phyloP scores from a whole-genome alignment of 1,140 invertebrate species.

The Macrosteles quadrilineatus region DNA sequence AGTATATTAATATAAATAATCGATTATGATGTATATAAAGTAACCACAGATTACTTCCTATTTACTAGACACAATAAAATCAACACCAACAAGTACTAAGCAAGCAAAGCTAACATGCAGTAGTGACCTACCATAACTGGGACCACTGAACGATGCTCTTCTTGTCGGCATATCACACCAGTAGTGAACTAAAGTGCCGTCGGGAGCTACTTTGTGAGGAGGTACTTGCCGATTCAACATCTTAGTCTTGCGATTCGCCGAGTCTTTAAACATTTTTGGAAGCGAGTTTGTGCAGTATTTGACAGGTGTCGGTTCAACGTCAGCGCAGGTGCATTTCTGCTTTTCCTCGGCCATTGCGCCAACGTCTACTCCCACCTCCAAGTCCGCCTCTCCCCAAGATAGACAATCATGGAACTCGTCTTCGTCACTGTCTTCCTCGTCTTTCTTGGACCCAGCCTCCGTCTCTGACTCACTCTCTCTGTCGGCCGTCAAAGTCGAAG shows the following conservation, averaged over 20 bases:
- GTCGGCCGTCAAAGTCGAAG: too few species aligned
- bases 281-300: conserved; percentile 33
- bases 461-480: neutral
- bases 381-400: conserved; percentile 29
- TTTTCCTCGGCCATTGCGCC: neutral
- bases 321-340: neutral
- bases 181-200: conserved; percentile 80
- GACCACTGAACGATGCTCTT: conserved; percentile 18
- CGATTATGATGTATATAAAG: too few species aligned
- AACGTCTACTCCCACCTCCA: conserved; percentile 31
- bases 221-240: conserved; percentile 51
- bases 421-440: conserved; percentile 26
- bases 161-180: conserved; percentile 70
- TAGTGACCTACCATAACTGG: conserved; percentile 29
- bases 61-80: too few species aligned
- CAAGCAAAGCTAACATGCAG: too few species aligned
- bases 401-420: conserved; percentile 34
- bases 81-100: too few species aligned
- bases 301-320: neutral
- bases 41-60: too few species aligned
- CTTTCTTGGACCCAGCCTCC: neutral
- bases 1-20: too few species aligned
- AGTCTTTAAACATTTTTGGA: conserved; percentile 37
- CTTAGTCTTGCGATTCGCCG: conserved; percentile 30
- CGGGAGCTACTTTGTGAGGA: conserved; percentile 72